Evolutionary conservation across 2,888 invertebrate species (phyloP), one percentile per base, ranked within the genome.

Genomic region (Copidosoma aretas): DNA sequence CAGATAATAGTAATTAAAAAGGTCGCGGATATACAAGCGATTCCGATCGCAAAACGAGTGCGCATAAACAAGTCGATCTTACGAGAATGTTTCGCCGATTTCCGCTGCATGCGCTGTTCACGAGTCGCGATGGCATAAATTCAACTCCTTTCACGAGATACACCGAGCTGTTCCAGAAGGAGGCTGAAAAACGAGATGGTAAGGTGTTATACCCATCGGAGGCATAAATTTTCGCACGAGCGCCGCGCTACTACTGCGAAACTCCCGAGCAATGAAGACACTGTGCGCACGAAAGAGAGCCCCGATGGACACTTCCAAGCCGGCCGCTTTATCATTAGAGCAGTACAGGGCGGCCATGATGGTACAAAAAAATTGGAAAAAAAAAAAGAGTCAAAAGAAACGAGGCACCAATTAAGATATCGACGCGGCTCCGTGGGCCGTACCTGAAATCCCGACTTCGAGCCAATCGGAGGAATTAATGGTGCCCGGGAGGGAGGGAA

Each of bases 321-420:
- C 41, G 39, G 61, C 58, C 67, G 66, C 73, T 61, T 67, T 61
- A 67, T 67, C 64, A 70, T 70, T 70, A 64, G 61, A 64, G 67
- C 21, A 63, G 49, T n/a, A 32, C 39, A 46, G 25, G 56, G n/a
- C 15, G 67, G 73, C 73, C 76, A 75, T 75, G 68, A 74, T 71
- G 74, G 19, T 19, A 14, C n/a, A 19, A 51, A 63, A 25, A 54
- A 10, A n/a, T n/a, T n/a, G n/a, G n/a, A 49, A 24, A 46, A 43
- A 39, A 17, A 46, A 49, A 52, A 60, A 66, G 56, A 67, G 53
- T 54, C 64, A 41, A 52, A 39, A 59, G 56, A 49, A 62, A 67
- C 69, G 73, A 75, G 73, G 73, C 75, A 77, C 79, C 81, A 82
- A 83, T 83, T 83, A 82, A 83, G 83, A 82, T 80, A 80, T 83